Conservation (phyloP, 2,113 vertebrate genomes). For the Psilopogon haemacephalus region DNA sequence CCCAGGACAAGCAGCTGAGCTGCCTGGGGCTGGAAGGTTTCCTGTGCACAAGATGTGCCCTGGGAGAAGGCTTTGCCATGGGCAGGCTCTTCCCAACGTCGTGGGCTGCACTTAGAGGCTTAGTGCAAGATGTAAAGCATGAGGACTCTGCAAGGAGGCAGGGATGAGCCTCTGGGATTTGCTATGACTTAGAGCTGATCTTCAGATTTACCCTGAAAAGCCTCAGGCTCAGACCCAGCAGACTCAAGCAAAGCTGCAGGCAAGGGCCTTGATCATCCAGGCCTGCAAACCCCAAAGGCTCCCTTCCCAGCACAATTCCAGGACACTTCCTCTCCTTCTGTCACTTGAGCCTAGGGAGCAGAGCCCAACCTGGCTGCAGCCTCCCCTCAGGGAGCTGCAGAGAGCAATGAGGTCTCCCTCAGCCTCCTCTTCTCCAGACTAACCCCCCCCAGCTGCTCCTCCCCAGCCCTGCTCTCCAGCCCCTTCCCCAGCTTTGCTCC, state of each 20-base stretch:
- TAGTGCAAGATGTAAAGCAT: not conserved
- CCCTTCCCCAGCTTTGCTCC: too few relatives aligned
- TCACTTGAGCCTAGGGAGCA: too few relatives aligned
- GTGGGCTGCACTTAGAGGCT: not conserved
- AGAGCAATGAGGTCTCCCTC: too few relatives aligned
- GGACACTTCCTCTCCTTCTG: too few relatives aligned
- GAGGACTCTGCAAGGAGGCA: not conserved
- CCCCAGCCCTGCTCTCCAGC: too few relatives aligned
- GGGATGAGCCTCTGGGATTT: not conserved
- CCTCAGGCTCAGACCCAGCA: not conserved
- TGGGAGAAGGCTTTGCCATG: not conserved
- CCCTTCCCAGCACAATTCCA: too few relatives aligned
- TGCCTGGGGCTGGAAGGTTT: not conserved
- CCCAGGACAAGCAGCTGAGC: not conserved
- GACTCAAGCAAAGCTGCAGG: not conserved
- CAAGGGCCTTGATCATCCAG: not conserved
- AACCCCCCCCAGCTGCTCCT: too few relatives aligned
- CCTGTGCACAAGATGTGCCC: not conserved
- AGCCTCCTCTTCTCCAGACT: too few relatives aligned
- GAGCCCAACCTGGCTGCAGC: too few relatives aligned
- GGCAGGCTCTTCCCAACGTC: not conserved
- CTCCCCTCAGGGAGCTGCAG: too few relatives aligned
- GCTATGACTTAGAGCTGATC: not conserved
- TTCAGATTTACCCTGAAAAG: slow-evolving; percentile 13
- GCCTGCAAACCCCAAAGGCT: not conserved